Evolutionary conservation across 2,888 invertebrate genomes (phyloP).

Genomic region (Taenaris catops): DNA sequence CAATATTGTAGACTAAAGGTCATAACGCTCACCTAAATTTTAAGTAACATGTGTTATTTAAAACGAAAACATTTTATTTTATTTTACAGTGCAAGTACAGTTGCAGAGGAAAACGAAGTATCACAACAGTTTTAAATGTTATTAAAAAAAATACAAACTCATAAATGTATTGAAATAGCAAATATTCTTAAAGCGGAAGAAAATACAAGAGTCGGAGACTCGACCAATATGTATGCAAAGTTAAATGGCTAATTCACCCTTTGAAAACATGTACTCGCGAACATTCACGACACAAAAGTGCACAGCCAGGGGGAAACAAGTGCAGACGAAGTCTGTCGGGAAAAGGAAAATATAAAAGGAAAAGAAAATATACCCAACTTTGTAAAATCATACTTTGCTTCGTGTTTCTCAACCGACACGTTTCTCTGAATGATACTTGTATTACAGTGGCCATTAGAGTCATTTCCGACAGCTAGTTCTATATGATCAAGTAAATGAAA

Average conservation of each 20-base stretch:
- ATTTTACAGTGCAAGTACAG: too few relatives aligned
- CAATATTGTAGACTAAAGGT: too few relatives aligned
- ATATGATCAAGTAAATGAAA: too few relatives aligned
- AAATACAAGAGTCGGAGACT: conserved; percentile 13
- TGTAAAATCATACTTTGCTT: conserved; percentile 15
- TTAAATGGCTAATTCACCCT: conserved; percentile 25
- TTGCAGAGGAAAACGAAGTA: too few relatives aligned
- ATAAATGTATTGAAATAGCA: conserved; percentile 11
- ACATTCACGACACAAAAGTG: conserved; percentile 20
- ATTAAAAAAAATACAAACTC: background rate
- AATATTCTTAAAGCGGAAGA: conserved; percentile 17
- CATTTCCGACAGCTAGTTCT: too few relatives aligned
- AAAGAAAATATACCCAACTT: conserved; percentile 17
- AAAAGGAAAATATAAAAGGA: conserved; percentile 20
- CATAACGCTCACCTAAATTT: too few relatives aligned
- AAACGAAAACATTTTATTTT: too few relatives aligned
- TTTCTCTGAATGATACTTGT: conserved; percentile 12
- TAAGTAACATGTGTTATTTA: too few relatives aligned
- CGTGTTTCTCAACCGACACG: conserved; percentile 13
- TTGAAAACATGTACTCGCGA: conserved; percentile 20
- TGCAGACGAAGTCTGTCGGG: conserved; percentile 22
- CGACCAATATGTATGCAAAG: conserved; percentile 24
- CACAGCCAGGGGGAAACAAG: conserved; percentile 20
- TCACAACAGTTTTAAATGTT: background rate
- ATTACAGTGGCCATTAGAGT: conserved; percentile 4